These are phyloP conservation scores for Callorhinus ursinus DNA, from an alignment of 2,113 vertebrate species.

Conservation along the genomic window DNA sequence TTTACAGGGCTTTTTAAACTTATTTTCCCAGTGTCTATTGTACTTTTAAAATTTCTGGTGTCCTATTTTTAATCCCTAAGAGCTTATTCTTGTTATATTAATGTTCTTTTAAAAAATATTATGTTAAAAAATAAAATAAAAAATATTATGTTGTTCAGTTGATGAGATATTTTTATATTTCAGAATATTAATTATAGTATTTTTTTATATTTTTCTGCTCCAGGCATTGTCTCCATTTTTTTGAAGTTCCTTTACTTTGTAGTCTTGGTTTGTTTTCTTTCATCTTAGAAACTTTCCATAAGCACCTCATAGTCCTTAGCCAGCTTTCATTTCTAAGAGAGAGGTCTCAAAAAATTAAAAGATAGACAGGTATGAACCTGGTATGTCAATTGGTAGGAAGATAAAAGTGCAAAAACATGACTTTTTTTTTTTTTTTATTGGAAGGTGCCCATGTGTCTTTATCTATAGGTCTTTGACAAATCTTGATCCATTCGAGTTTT, in stretches of 20 bases:
- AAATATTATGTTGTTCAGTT: neutral
- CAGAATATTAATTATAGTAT: neutral
- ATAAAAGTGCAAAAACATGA: neutral
- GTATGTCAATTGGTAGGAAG: neutral
- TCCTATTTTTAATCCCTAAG: neutral
- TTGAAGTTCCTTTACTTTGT: neutral
- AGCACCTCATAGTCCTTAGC: neutral
- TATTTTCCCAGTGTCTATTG: neutral
- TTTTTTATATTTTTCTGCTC: neutral
- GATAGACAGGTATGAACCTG: neutral
- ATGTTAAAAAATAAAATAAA: neutral
- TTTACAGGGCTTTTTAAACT: neutral
- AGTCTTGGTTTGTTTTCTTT: neutral
- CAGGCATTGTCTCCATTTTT: neutral
- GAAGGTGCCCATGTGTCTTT: neutral
- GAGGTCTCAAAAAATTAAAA: neutral
- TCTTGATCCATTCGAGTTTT: neutral
- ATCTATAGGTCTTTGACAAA: neutral
- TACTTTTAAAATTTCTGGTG: neutral
- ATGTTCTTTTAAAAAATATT: neutral
- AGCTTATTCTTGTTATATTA: neutral
- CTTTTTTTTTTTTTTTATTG: neutral
- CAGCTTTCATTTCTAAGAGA: neutral
- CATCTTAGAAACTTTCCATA: neutral
- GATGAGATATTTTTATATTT: neutral